These are phyloP conservation scores for Leptodirus hochenwartii DNA, from an alignment of 2,888 invertebrate genomes.

Conservation along the genomic window DNA sequence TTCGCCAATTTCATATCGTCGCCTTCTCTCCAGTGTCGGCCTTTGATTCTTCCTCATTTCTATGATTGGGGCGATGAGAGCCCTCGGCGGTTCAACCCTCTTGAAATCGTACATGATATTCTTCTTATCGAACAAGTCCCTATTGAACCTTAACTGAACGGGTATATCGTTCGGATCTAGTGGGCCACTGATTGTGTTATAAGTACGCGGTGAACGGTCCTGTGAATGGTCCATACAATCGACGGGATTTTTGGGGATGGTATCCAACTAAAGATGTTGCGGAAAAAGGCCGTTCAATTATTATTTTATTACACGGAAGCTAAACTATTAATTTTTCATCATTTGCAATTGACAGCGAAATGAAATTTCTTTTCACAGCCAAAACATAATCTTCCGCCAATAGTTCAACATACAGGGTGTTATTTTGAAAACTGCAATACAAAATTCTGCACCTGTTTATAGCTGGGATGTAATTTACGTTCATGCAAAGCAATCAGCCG, in stretches of 20 bases:
- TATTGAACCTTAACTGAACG: constrained; percentile 18
- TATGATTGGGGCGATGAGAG: constrained; percentile 17
- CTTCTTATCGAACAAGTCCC: constrained; percentile 20
- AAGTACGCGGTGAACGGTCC: constrained; percentile 10
- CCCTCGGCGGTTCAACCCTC: constrained; percentile 19
- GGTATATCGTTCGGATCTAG: constrained; percentile 18
- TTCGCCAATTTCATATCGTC: not conserved
- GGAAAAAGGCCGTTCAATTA: not conserved
- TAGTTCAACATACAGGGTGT: too few species aligned
- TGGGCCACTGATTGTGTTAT: constrained; percentile 18
- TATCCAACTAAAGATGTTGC: not conserved
- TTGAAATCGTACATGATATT: constrained; percentile 22
- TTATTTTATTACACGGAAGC: too few species aligned
- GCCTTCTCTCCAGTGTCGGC: constrained; percentile 11
- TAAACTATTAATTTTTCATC: too few species aligned
- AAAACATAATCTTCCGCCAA: too few species aligned
- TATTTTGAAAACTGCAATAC: too few species aligned
- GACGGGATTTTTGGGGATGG: constrained; percentile 6
- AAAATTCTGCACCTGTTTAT: constrained; percentile 16
- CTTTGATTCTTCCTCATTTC: constrained; percentile 18
- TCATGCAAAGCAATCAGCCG: constrained; percentile 20
- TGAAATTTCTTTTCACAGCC: too few species aligned
- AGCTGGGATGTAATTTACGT: constrained; percentile 22
- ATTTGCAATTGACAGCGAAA: too few species aligned
- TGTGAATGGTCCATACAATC: constrained; percentile 7